These are phyloP conservation scores for Lordiphosa fenestrarum DNA, from an alignment of 2,888 invertebrate genomes.

Conservation along the genomic window DNA sequence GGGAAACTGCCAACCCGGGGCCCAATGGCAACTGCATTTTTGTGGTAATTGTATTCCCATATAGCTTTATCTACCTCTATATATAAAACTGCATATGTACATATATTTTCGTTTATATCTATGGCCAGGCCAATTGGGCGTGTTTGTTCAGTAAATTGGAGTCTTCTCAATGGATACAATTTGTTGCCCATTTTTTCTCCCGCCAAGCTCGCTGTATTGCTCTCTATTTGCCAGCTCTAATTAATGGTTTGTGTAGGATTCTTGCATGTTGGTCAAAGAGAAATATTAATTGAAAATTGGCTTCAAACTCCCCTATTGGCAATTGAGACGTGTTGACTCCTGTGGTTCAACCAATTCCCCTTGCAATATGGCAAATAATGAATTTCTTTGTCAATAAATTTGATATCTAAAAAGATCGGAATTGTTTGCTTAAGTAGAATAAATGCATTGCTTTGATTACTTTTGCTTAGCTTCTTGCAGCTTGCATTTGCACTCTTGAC, in stretches of 20 bases:
- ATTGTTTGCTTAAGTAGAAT: too few species aligned
- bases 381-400: too few species aligned
- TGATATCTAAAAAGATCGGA: too few species aligned
- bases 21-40: background rate
- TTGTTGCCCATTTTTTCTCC: conserved; percentile 14
- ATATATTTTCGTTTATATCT: conserved; percentile 5
- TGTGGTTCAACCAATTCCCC: too few species aligned
- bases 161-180: background rate
- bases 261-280: conserved; percentile 7
- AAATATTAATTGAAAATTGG: conserved; percentile 31
- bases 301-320: conserved; percentile 2
- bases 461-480: too few species aligned
- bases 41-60: conserved; percentile 36
- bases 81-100: background rate
- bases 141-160: conserved; percentile 36
- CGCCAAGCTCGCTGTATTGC: conserved; percentile 38
- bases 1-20: conserved; percentile 2
- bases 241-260: conserved; percentile 24
- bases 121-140: conserved; percentile 27
- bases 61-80: conserved; percentile 14
- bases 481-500: too few species aligned
- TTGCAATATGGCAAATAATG: too few species aligned
- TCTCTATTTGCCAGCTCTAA: conserved; percentile 34
- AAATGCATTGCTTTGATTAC: too few species aligned
- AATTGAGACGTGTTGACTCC: background rate